These are phyloP conservation scores for Calonectris borealis DNA, from an alignment of 2,113 vertebrate species.

Conservation along the genomic window DNA sequence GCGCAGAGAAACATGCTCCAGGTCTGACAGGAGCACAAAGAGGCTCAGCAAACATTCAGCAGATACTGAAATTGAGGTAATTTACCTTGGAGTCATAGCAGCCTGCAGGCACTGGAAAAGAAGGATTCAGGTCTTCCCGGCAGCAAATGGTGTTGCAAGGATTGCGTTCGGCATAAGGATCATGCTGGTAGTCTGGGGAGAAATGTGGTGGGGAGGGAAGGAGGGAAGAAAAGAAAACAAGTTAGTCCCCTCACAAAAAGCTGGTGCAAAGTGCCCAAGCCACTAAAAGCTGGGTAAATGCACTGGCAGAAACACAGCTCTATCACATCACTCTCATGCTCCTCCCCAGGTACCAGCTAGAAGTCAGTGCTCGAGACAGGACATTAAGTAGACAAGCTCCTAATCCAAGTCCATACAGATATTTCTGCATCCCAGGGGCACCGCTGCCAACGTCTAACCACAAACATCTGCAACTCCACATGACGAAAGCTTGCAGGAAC, in stretches of 20 bases:
- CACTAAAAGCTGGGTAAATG: neutral
- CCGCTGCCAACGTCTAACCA: neutral
- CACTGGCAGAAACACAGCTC: neutral
- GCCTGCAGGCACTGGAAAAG: slow-evolving; percentile 78
- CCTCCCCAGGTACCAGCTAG: neutral
- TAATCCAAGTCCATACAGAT: neutral
- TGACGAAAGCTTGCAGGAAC: neutral
- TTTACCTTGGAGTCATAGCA: slow-evolving; percentile 92
- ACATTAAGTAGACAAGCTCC: neutral
- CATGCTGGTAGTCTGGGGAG: slow-evolving; percentile 80
- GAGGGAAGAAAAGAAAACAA: neutral
- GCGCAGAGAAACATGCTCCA: neutral
- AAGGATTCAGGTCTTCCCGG: slow-evolving; percentile 81
- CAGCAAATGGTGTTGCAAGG: slow-evolving; percentile 91
- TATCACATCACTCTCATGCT: neutral
- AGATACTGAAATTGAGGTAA: neutral
- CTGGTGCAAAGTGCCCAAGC: neutral
- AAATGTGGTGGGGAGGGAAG: neutral
- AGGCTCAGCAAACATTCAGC: neutral
- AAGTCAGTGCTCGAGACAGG: neutral
- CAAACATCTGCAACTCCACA: neutral
- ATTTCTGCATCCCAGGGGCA: neutral
- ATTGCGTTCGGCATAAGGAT: slow-evolving; percentile 83
- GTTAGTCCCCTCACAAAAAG: neutral
- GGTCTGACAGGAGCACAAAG: neutral